These are phyloP conservation scores for Mythimna lalbum DNA, from an alignment of 2,888 invertebrate genomes.

Conservation along the genomic window DNA sequence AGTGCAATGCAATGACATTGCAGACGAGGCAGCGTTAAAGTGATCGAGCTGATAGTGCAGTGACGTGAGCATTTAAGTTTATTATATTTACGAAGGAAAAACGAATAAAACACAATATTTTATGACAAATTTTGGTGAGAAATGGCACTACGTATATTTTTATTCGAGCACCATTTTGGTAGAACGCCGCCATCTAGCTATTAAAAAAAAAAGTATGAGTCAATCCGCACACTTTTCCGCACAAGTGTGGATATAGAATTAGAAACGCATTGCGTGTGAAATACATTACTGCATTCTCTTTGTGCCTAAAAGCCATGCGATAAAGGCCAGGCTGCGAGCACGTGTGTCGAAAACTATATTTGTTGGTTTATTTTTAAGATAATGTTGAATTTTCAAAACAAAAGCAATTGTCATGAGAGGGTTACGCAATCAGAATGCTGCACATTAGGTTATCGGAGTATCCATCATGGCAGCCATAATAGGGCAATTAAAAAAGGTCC, in stretches of 20 bases:
- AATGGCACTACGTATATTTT: too few relatives aligned
- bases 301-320: too few relatives aligned
- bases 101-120: too few relatives aligned
- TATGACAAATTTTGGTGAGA: too few relatives aligned
- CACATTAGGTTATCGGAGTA: slow-evolving; percentile 1
- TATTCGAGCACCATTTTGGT: too few relatives aligned
- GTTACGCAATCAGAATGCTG: not conserved
- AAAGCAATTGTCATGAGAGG: not conserved
- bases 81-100: not conserved
- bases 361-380: not conserved
- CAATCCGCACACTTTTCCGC: too few relatives aligned
- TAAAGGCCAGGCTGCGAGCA: not conserved
- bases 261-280: not conserved
- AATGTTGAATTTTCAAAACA: not conserved
- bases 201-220: too few relatives aligned
- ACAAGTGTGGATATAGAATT: too few relatives aligned
- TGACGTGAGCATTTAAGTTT: not conserved
- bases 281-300: not conserved
- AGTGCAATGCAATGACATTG: too few relatives aligned
- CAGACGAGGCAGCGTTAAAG: too few relatives aligned
- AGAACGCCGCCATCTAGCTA: too few relatives aligned
- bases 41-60: not conserved
- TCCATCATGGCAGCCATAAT: not conserved
- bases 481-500: slow-evolving; percentile 19
- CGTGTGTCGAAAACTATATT: not conserved